phyloP scores from a whole-genome alignment of 2,888 invertebrate species.

The Furcula furcula region DNA sequence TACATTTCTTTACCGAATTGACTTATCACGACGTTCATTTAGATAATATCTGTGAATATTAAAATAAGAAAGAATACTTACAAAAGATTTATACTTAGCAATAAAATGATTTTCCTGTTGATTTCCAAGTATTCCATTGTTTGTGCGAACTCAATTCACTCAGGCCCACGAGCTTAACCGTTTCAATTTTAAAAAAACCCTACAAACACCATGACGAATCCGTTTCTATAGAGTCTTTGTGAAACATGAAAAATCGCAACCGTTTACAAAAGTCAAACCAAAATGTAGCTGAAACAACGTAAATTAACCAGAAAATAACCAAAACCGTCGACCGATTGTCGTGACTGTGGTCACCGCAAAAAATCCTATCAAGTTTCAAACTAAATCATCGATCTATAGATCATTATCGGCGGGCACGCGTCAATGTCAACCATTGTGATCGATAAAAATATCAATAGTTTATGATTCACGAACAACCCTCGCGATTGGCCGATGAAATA shows the following conservation, averaged over 20 bases:
- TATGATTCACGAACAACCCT: constrained; percentile 53
- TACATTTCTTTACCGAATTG: no score
- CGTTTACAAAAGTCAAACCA: constrained; percentile 1
- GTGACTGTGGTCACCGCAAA: constrained; percentile 51
- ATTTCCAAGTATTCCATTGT: no score
- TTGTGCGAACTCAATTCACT: not conserved
- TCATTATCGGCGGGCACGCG: constrained; percentile 57
- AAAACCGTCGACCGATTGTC: constrained; percentile 18
- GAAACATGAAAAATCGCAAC: not conserved
- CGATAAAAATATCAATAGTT: constrained; percentile 54
- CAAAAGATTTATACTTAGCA: no score
- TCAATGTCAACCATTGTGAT: constrained; percentile 56
- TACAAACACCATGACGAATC: not conserved
- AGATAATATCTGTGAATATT: no score
- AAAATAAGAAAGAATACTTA: no score
- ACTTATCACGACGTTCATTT: no score
- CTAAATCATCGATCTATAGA: constrained; percentile 55
- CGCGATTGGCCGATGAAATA: constrained; percentile 53
- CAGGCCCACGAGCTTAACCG: not conserved
- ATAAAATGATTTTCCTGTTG: no score
- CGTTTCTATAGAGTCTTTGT: not conserved
- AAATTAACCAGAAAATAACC: constrained; percentile 22
- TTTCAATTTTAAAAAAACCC: constrained; percentile 1
- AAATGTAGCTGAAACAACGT: constrained; percentile 6
- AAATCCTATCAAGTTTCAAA: constrained; percentile 50